Percentiles rank a stretch among this genome's conserved stretches.
phyloP scores from a whole-genome alignment of 2,888 invertebrate species.

The Alsophila aescularia region DNA sequence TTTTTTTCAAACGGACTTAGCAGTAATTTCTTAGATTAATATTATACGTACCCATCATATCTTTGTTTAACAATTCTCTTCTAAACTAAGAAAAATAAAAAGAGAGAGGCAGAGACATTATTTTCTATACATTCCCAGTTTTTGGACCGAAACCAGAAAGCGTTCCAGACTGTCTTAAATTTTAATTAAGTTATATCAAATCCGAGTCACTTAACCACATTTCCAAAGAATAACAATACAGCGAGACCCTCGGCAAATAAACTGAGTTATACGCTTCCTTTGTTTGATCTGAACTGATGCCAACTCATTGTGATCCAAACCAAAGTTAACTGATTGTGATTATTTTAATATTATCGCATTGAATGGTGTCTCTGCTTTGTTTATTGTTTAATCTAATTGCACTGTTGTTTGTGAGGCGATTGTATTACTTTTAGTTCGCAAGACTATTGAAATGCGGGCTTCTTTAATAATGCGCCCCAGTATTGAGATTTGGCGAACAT shows the following conservation, averaged over 20 bases:
- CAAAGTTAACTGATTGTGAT: conserved; percentile 7
- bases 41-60: no score
- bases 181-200: conserved; percentile 4
- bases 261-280: conserved; percentile 23
- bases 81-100: no score
- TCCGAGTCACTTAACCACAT: neutral
- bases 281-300: conserved; percentile 8
- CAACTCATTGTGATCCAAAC: conserved; percentile 1
- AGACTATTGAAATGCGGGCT: no score
- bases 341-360: conserved; percentile 4
- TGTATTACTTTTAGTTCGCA: no score
- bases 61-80: no score
- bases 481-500: no score
- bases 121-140: neutral
- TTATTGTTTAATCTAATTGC: neutral
- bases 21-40: no score
- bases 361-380: neutral
- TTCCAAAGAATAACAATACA: conserved; percentile 2
- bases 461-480: no score
- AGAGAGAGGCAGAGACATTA: no score
- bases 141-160: neutral
- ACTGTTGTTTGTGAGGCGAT: neutral
- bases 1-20: no score
- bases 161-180: neutral
- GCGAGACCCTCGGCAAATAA: conserved; percentile 27